These are phyloP conservation scores for Thunnus maccoyii DNA, from an alignment of 2,113 vertebrate species.

Conservation along the genomic window DNA sequence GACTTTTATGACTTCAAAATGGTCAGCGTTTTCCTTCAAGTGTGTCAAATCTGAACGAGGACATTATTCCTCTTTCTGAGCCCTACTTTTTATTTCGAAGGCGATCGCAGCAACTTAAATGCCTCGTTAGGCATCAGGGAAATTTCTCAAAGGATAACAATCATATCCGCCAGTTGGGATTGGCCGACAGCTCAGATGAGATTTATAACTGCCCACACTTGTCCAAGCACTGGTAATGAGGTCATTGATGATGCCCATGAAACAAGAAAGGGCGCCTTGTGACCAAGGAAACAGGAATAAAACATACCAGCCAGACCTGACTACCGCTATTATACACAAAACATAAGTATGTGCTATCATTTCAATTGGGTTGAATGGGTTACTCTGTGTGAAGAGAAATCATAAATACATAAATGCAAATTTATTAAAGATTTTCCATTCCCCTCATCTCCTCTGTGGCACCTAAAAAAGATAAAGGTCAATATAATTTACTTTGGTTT, in stretches of 20 bases:
- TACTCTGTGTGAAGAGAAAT: not conserved
- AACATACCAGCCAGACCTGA: constrained; percentile 10
- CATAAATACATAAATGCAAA: not conserved
- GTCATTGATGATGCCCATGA: constrained; percentile 60
- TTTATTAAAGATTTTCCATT: not conserved
- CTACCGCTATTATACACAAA: no score
- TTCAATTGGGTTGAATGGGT: not conserved
- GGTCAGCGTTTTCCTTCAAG: constrained; percentile 82
- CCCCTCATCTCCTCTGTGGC: not conserved
- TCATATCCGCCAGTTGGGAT: constrained; percentile 62
- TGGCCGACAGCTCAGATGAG: constrained; percentile 50
- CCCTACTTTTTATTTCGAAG: constrained; percentile 65
- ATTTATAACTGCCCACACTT: constrained; percentile 64
- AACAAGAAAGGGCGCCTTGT: constrained; percentile 52
- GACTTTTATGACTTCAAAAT: constrained; percentile 75
- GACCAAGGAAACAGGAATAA: constrained; percentile 59
- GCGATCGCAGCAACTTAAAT: constrained; percentile 71
- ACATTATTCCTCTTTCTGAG: constrained; percentile 76
- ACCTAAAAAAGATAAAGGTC: constrained; percentile 47
- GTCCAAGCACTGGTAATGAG: constrained; percentile 57
- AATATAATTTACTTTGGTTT: constrained; percentile 18
- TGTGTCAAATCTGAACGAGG: constrained; percentile 79
- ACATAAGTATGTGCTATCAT: not conserved
- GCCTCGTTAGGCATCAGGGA: constrained; percentile 73
- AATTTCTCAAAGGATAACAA: constrained; percentile 76